These are phyloP conservation scores for Sciaenops ocellatus DNA, from an alignment of 2,797 vertebrate species.

Conservation along the genomic window DNA sequence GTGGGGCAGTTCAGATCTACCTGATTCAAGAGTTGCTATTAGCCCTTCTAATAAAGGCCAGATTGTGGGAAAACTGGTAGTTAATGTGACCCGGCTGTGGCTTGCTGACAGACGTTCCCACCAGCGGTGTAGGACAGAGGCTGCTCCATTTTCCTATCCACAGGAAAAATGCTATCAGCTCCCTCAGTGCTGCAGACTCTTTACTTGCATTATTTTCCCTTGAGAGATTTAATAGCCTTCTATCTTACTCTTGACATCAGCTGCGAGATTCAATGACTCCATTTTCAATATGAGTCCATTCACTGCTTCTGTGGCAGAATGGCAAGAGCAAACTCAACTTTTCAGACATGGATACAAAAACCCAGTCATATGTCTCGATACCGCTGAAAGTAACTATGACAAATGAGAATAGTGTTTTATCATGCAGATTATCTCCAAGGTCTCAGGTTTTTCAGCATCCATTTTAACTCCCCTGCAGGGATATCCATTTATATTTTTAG, in stretches of 20 bases:
- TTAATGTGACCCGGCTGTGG: constrained; percentile 83
- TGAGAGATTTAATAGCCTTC: constrained; percentile 76
- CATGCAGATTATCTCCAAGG: constrained; percentile 41
- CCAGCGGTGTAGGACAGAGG: constrained; percentile 76
- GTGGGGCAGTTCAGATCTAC: constrained; percentile 83
- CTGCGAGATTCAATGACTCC: constrained; percentile 66
- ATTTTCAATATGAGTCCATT: constrained; percentile 65
- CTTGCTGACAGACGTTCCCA: constrained; percentile 83
- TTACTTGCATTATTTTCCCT: constrained; percentile 78
- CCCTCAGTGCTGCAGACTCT: constrained; percentile 69
- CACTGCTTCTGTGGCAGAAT: constrained; percentile 42
- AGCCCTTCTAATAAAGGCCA: constrained; percentile 84
- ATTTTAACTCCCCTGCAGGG: constrained; percentile 13
- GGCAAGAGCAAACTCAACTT: constrained; percentile 48
- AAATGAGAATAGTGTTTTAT: constrained; percentile 55
- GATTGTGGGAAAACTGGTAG: constrained; percentile 84
- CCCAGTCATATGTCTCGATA: constrained; percentile 42
- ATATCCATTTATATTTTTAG: constrained; percentile 20
- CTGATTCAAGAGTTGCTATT: constrained; percentile 82
- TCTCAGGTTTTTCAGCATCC: constrained; percentile 43
- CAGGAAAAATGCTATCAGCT: constrained; percentile 77
- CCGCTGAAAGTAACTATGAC: constrained; percentile 40
- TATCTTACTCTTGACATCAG: constrained; percentile 75
- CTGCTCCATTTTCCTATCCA: constrained; percentile 81
- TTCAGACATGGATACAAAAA: constrained; percentile 55